Evolutionary conservation across 2,797 vertebrate species (phyloP), one percentile per base, ranked within the genome.

Genomic region (Pelodytes ibericus): DNA sequence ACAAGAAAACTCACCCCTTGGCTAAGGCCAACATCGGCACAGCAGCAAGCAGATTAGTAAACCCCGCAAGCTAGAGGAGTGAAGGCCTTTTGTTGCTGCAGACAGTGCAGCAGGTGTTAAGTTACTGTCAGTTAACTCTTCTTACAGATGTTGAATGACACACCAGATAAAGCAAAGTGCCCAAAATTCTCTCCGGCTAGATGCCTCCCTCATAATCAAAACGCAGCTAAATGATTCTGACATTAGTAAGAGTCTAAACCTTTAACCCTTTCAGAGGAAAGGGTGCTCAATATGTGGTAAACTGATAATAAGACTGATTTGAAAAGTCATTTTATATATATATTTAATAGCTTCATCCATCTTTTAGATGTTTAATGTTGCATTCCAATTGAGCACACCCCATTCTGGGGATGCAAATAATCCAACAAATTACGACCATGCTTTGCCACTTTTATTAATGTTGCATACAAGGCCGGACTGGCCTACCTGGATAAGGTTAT

Each of bases 71-170:
- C 75, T 66, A 77, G 15, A 49, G 20, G 24, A 65, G 33, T 44
- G 51, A 63, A 41, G 18, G 33, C 25, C 13, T 61, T 39, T 75
- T 61, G 41, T 62, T 75, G 57, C 33, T 56, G 11, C 22, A 44
- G 60, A 72, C 62, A 31, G 36, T 65, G 15, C 26, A 65, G 51
- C 75, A 77, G 75, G 75, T 77, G 75, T 77, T 71, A 58, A 29
- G 36, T 65, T 47, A 44, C 59, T 41, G 36, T 63, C 61, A 64
- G 67, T 63, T 77, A 65, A 64, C 33, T 71, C 51, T 58, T 31
- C 10, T 18, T 65, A 51, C 61, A 77, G 75, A 77, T 66, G 75
- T 71, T 66, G 31, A 49, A 77, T 57, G 49, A 65, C 59, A 65
- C 39, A 65, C 20, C 29, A 47, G 67, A 77, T 77, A 77, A 69